Base-by-base conservation (phyloP, 2,797 vertebrate species). In the Todus mexicanus region DNA sequence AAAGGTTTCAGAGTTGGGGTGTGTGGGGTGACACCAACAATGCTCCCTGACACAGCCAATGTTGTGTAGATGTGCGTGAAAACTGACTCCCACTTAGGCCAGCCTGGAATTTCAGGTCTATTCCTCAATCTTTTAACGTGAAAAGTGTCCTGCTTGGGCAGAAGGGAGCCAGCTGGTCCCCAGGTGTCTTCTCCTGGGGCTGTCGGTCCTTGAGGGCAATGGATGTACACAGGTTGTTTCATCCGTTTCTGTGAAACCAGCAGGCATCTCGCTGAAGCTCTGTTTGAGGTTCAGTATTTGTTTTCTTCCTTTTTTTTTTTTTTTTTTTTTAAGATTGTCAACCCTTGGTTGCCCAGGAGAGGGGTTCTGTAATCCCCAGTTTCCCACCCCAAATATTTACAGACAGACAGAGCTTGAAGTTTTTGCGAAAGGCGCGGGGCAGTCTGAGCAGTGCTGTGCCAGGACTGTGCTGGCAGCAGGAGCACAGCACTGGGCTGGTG, bases 341-440 rank as follows among this genome's bases (percentile, higher is more conserved):
- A 87, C 79, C 87, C 64, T 90, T 89, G 76, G 89, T 91, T 92
- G 59, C 94, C 82, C 82, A 93, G 91, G 87, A 96, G 89, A 94
- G 54, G 53, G 13, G 38, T 82, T 86, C 87, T 93, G 69, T 80
- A 71, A 87, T 93, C 75, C 40, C 35, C 75, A 76, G 47, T 84
- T 92, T 94, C 47, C 61, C 59, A 91, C 51, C 84, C 81, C 79
- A 80, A 87, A 90, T 92, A 91, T 92, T 95, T 95, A 77, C 35
- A 2, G 70, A 90, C 69, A 69, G 69, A 22, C 81, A 54, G 69
- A 77, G 68, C 78, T 57, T 2, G 4, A 71, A 87, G 84, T 40
- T 87, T 82, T 89, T 68, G 84, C 6, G 5, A 40, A 88, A 87
- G 45, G 37, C 3, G 0, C n/a, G 64, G 69, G 64, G 64, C 31